Evolutionary conservation across 2,113 vertebrate species (phyloP).

Genomic region (Empidonax alnorum): DNA sequence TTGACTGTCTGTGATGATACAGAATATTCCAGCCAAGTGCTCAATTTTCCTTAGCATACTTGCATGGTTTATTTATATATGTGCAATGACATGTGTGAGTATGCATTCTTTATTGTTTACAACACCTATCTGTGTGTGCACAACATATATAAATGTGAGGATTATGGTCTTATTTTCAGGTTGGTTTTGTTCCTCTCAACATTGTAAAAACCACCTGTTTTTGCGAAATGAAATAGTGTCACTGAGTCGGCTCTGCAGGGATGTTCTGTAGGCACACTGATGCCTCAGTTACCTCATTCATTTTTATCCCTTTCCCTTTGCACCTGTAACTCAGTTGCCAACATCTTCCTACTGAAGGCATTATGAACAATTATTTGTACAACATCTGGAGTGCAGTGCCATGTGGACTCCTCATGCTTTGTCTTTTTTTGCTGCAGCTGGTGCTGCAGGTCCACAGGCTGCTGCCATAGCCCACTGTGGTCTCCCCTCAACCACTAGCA

Average conservation of each 20-base stretch:
- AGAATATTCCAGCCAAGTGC: neutral
- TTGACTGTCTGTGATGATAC: neutral
- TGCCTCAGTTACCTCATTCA: neutral
- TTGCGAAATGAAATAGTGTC: neutral
- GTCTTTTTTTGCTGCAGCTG: neutral
- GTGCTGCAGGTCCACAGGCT: neutral
- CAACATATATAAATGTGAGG: neutral
- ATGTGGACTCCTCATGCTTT: accelerated
- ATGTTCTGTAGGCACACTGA: no score
- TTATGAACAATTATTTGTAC: neutral
- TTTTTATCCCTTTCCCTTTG: neutral
- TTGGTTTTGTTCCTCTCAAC: neutral
- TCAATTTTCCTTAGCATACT: neutral
- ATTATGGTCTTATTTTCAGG: neutral
- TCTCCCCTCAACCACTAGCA: neutral
- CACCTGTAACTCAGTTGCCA: neutral
- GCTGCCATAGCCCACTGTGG: accelerated
- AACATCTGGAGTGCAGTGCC: neutral
- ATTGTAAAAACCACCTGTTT: neutral
- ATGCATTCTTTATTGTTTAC: neutral
- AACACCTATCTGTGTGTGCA: neutral
- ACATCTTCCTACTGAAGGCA: neutral
- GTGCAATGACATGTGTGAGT: neutral
- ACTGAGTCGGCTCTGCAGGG: neutral
- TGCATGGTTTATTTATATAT: neutral